Evolutionary conservation across 2,113 vertebrate species (phyloP).

Genomic region (Brachyhypopomus gauderio): DNA sequence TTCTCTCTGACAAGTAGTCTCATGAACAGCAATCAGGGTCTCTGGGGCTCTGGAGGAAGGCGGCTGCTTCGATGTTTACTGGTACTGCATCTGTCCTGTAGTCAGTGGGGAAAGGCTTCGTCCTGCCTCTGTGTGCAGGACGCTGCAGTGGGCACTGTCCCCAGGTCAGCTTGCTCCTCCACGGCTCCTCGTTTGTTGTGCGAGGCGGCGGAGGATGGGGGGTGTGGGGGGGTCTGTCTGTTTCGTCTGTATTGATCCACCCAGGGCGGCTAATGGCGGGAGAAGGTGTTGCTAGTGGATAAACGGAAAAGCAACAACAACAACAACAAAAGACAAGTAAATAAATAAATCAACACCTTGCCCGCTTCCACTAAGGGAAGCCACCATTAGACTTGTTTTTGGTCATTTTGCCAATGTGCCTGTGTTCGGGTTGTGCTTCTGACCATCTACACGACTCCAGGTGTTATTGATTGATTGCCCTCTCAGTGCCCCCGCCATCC

Average conservation of each 20-base stretch:
- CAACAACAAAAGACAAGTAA: neutral
- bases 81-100: neutral
- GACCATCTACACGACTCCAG: constrained; percentile 24
- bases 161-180: neutral
- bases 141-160: neutral
- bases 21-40: constrained; percentile 39
- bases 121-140: neutral
- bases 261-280: constrained; percentile 15
- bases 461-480: constrained; percentile 39
- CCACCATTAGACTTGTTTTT: constrained; percentile 15
- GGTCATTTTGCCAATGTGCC: constrained; percentile 3
- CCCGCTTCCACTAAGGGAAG: neutral
- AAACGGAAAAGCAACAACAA: neutral
- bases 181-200: constrained; percentile 4
- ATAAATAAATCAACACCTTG: neutral
- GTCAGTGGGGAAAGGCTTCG: neutral
- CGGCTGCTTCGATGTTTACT: neutral
- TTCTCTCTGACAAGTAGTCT: constrained; percentile 37
- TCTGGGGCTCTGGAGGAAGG: constrained; percentile 31
- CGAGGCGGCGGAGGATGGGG: neutral
- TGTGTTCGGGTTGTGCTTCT: constrained; percentile 3
- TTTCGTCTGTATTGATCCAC: constrained; percentile 31
- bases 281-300: constrained; percentile 18
- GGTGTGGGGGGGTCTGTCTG: neutral
- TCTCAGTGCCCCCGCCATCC: neutral